These are phyloP conservation scores for Phalanger gymnotis DNA, from an alignment of 2,797 vertebrate species.

Conservation along the genomic window DNA sequence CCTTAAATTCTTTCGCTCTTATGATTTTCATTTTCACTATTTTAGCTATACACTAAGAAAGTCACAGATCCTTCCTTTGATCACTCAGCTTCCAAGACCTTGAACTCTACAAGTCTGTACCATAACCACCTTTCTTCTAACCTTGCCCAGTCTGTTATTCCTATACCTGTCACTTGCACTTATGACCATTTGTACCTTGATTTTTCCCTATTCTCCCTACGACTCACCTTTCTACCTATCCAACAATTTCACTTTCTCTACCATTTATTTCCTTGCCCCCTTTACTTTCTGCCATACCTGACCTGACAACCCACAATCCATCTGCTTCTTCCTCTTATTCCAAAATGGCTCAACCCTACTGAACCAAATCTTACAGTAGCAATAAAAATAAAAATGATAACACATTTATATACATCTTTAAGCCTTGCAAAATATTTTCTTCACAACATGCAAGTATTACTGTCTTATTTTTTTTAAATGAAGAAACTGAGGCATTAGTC, in stretches of 20 bases:
- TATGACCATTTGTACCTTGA: not conserved
- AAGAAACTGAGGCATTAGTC: not conserved
- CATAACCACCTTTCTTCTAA: not conserved
- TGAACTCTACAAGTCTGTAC: not conserved
- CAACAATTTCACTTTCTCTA: not conserved
- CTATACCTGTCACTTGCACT: not conserved
- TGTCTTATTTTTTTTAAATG: not conserved
- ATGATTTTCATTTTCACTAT: too few relatives aligned
- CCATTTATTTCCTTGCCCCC: not conserved
- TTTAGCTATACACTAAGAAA: too few relatives aligned
- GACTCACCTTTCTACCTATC: not conserved
- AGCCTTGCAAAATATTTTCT: not conserved
- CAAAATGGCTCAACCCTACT: not conserved
- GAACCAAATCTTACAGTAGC: not conserved
- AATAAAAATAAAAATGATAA: not conserved
- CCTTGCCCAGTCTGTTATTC: not conserved
- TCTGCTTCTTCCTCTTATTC: not conserved
- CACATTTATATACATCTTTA: not conserved
- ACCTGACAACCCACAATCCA: not conserved
- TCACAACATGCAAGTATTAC: not conserved
- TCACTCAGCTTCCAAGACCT: not conserved
- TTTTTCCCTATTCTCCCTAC: not conserved
- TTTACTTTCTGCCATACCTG: not conserved
- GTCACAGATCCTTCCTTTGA: not conserved
- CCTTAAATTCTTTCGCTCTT: too few relatives aligned